phyloP scores from a whole-genome alignment of 2,113 vertebrate species.

The Zingel zingel region DNA sequence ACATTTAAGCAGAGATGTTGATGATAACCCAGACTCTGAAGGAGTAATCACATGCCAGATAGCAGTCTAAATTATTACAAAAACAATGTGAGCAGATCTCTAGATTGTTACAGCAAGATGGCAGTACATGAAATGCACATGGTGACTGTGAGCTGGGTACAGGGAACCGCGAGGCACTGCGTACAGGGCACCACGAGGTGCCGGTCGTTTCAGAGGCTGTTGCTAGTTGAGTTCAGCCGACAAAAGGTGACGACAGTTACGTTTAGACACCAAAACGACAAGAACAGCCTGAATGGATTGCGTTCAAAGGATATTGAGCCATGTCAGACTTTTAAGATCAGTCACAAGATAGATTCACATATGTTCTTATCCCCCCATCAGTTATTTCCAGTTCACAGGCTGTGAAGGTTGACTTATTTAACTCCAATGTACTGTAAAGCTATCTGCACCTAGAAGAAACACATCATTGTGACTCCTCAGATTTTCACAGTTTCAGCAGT shows the following conservation, averaged over 20 bases:
- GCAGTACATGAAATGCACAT: neutral
- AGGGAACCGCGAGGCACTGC: too few species aligned
- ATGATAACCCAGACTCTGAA: neutral
- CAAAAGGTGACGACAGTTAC: too few species aligned
- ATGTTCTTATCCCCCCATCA: neutral
- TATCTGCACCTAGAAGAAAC: neutral
- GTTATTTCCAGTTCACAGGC: neutral
- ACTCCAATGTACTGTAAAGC: too few species aligned
- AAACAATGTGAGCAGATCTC: neutral
- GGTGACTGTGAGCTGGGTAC: too few species aligned
- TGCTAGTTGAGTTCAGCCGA: too few species aligned
- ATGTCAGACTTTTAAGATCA: neutral
- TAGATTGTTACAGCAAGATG: conserved; percentile 1
- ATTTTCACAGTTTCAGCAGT: too few species aligned
- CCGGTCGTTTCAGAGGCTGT: too few species aligned
- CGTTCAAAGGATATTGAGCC: neutral
- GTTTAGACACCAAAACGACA: too few species aligned
- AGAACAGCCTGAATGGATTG: too few species aligned
- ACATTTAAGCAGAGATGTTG: neutral
- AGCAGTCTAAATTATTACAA: neutral
- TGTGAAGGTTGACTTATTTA: neutral
- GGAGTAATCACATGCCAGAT: neutral
- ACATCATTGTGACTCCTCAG: neutral
- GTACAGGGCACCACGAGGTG: too few species aligned
- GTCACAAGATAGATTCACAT: neutral